Conservation (phyloP, 2,797 vertebrate genomes). For the Cirrhinus molitorella region DNA sequence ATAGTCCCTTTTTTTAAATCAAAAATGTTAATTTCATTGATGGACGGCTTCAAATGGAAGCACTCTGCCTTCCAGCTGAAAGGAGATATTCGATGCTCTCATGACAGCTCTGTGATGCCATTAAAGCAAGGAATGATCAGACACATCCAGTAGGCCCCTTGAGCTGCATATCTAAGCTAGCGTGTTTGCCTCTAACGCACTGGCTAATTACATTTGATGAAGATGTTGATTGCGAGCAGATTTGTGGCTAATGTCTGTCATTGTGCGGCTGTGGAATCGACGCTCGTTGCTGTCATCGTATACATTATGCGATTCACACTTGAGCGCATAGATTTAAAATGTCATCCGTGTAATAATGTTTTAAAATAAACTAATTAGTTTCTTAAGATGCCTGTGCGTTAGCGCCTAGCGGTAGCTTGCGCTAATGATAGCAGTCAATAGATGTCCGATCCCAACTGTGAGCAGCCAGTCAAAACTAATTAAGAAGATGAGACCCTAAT, state of each 20-base stretch:
- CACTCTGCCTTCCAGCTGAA: slow-evolving; percentile 50
- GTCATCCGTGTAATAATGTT: slow-evolving; percentile 7
- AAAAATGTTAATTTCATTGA: slow-evolving; percentile 29
- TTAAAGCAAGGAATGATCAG: slow-evolving; percentile 49
- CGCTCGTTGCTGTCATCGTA: background rate
- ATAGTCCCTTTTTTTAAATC: background rate
- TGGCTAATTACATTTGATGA: slow-evolving; percentile 49
- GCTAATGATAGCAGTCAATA: slow-evolving; percentile 43
- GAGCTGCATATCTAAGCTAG: slow-evolving; percentile 43
- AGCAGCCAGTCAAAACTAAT: slow-evolving; percentile 45
- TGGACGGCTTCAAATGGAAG: slow-evolving; percentile 38
- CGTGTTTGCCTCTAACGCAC: slow-evolving; percentile 23
- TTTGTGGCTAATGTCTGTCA: slow-evolving; percentile 39
- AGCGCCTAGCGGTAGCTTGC: background rate
- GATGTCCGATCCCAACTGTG: slow-evolving; percentile 11
- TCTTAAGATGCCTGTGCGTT: background rate
- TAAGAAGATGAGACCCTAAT: slow-evolving; percentile 8
- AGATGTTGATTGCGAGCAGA: slow-evolving; percentile 41
- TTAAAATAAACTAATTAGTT: background rate
- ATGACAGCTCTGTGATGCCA: slow-evolving; percentile 32
- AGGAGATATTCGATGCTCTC: slow-evolving; percentile 50
- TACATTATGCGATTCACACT: slow-evolving; percentile 3
- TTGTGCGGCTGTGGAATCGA: background rate
- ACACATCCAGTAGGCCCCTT: slow-evolving; percentile 45
- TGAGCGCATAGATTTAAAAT: background rate